Evolutionary conservation across 2,888 invertebrate species (phyloP), one percentile per base, ranked within the genome.

Genomic region (Rapana venosa): DNA sequence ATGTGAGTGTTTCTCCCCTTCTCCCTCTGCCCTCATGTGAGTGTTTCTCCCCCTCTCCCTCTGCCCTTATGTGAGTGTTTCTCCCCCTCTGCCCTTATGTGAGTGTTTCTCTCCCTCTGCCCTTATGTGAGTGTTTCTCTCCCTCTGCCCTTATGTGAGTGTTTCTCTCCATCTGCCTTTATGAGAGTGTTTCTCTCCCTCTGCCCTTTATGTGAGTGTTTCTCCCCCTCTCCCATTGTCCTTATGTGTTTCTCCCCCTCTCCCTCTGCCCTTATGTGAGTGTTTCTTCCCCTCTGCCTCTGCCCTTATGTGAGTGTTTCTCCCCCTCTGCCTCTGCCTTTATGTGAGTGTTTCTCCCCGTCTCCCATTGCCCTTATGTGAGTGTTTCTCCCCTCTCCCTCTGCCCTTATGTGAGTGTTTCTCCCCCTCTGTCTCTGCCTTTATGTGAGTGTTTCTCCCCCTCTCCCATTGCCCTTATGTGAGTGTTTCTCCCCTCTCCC

Each of bases 351-450:
- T 47, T 47, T 47, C 47, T 47, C 47, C 47, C 47, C 47, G 8
- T 36, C 74, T 61, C 66, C 74, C 66, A 66, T 32, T 70, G 84
- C 81, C 36, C 36, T 81, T 81, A 81, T 22, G 81, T 81, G 81
- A 81, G 81, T 5, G 4, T 36, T 81, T 15, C 36, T 36, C 47
- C 36, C 36, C 36, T 47, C 0, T 79, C 79, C 11, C 22, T 26
- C 35, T 1, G 5, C 30, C 15, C 17, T 36, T 30, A 30, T 17
- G 32, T 35, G 13, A 20, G n/a, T 35, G 35, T 81, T 20, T 81
- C 32, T 35, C 47, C 35, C 32, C 35, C n/a, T 13, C 35, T 13
- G 2, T 22, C 5, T 11, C 15, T 85, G 58, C 30, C 58, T 30
- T n/a, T 58, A 11, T 58, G 58, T 85, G 17, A 30, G 11, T 85